phyloP scores from a whole-genome alignment of 1,140 invertebrate genomes.

The Acromyrmex echinatior region DNA sequence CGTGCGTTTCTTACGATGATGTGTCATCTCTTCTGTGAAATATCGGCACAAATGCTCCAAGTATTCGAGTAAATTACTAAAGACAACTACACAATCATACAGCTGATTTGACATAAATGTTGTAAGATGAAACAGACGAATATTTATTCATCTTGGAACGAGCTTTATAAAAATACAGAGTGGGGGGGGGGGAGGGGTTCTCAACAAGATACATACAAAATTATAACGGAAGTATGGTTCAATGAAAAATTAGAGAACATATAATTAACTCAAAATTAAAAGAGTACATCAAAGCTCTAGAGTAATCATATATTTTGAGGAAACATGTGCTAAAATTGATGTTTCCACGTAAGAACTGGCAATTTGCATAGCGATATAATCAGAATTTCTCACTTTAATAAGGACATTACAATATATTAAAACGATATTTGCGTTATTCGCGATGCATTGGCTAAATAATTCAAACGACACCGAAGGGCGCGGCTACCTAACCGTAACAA shows the following conservation, averaged over 20 bases:
- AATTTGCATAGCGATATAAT: background rate
- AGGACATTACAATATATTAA: constrained; percentile 11
- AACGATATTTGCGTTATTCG: constrained; percentile 1
- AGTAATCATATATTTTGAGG: background rate
- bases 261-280: background rate
- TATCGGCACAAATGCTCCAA: constrained; percentile 22
- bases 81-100: background rate
- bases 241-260: background rate
- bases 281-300: no score
- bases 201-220: background rate
- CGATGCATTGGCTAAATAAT: constrained; percentile 5
- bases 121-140: background rate
- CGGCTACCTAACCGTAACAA: background rate
- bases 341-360: background rate
- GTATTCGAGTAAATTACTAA: constrained; percentile 16
- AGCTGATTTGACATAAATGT: background rate
- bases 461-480: background rate
- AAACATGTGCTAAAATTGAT: background rate
- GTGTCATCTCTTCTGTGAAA: constrained; percentile 39
- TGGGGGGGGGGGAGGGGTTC: no score
- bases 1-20: constrained; percentile 36
- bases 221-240: background rate
- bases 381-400: background rate
- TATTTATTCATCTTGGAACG: background rate
- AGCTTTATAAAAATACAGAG: background rate